Conservation (phyloP, 2,113 vertebrate genomes). For the Anolis sagrei region DNA sequence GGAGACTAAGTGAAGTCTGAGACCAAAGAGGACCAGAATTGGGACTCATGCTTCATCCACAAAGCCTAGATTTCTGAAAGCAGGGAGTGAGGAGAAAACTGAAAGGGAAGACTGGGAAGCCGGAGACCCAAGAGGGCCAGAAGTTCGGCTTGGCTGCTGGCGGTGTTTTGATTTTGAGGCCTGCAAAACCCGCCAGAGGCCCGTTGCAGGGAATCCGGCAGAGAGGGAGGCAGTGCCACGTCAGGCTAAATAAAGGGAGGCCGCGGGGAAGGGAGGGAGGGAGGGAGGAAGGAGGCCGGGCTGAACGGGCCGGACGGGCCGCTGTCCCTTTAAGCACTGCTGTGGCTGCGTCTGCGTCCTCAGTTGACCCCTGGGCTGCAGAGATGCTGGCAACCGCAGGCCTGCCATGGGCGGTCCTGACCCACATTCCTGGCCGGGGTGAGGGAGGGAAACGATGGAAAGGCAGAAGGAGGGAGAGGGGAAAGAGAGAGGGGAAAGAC, state of each 20-base stretch:
- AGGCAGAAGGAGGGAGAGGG: no score
- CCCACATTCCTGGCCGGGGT: slow-evolving; percentile 48
- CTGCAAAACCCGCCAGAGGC: neutral
- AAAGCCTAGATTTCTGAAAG: no score
- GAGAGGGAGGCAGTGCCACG: slow-evolving; percentile 49
- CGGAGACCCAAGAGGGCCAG: no score
- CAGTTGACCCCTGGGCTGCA: slow-evolving; percentile 43
- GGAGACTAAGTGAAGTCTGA: no score
- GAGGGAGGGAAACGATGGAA: slow-evolving; percentile 21
- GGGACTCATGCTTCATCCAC: no score
- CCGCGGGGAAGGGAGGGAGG: neutral
- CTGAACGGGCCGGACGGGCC: neutral
- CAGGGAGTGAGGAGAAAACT: neutral
- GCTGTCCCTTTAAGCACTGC: slow-evolving; percentile 27
- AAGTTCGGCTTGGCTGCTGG: no score
- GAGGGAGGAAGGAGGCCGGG: no score
- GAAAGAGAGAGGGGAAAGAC: fast-evolving
- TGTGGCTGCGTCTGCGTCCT: slow-evolving; percentile 47
- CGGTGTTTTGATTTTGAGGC: neutral
- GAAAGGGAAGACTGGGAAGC: no score
- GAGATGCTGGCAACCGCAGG: slow-evolving; percentile 24
- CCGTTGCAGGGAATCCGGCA: neutral
- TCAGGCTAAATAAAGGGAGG: slow-evolving; percentile 28
- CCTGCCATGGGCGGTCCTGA: slow-evolving; percentile 32
- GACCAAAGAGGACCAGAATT: no score